These are phyloP conservation scores for Collichthys lucidus DNA, from an alignment of 2,113 vertebrate species.

Conservation along the genomic window DNA sequence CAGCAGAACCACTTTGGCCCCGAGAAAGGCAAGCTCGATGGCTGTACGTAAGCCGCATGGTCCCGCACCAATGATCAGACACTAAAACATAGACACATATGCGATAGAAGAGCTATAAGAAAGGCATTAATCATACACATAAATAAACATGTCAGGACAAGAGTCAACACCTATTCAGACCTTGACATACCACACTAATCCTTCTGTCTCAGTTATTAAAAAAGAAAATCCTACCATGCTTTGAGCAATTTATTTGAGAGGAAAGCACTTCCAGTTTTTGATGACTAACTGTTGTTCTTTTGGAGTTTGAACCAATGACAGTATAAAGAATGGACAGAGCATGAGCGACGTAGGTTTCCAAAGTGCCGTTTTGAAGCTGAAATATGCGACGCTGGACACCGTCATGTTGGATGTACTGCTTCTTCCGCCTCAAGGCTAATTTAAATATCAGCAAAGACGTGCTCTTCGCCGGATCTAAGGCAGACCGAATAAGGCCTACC, in stretches of 20 bases:
- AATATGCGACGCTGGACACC: too few species aligned
- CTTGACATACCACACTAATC: neutral
- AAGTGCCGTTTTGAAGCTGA: too few species aligned
- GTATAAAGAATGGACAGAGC: too few species aligned
- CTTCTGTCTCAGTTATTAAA: neutral
- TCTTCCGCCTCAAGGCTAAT: too few species aligned
- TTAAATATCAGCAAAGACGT: too few species aligned
- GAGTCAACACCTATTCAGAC: neutral
- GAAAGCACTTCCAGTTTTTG: neutral
- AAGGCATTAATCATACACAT: neutral
- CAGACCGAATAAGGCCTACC: too few species aligned
- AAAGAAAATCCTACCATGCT: neutral
- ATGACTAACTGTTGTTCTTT: neutral
- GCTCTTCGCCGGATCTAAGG: too few species aligned
- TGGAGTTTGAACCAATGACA: neutral
- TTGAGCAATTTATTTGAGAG: neutral
- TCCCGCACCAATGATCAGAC: constrained; percentile 98
- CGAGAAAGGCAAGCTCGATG: constrained; percentile 94
- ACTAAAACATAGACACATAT: constrained; percentile 77
- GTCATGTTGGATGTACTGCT: too few species aligned
- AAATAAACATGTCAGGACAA: neutral
- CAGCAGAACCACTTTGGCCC: constrained; percentile 96
- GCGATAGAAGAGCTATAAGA: rapidly evolving
- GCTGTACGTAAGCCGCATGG: constrained; percentile 97
- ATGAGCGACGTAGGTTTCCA: too few species aligned